A percentile compares a stretch with the other conserved stretches of the same genome.
These are phyloP conservation scores for Dyspetes luteomarginatus DNA, from an alignment of 2,888 invertebrate species.

Conservation along the genomic window DNA sequence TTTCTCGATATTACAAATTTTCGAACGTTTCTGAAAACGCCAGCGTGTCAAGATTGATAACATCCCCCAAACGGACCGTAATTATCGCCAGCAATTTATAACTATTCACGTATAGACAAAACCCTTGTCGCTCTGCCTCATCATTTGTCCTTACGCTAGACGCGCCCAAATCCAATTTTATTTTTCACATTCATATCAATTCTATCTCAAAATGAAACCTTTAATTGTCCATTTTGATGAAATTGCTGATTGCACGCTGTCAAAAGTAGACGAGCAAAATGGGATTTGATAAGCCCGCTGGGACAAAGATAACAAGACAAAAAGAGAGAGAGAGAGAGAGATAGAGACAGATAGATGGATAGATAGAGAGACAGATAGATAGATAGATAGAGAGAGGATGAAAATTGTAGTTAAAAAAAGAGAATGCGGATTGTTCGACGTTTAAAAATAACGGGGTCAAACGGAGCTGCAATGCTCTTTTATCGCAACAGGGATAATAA, in stretches of 20 bases:
- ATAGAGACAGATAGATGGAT: not conserved
- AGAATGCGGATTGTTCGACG: conserved; percentile 31
- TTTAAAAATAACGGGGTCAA: conserved; percentile 41
- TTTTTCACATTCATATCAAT: not conserved
- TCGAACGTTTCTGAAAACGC: not conserved
- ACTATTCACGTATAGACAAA: too few species aligned
- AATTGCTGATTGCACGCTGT: not conserved
- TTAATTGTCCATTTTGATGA: conserved; percentile 9
- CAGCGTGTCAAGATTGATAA: too few species aligned
- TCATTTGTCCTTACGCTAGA: not conserved
- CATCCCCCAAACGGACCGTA: too few species aligned
- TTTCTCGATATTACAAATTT: conserved; percentile 28
- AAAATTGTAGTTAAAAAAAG: not conserved
- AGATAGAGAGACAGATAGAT: not conserved
- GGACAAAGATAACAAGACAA: not conserved
- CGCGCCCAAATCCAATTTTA: not conserved
- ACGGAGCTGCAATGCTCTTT: not conserved
- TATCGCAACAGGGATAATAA: not conserved
- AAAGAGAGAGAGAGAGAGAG: not conserved
- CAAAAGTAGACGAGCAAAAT: not conserved
- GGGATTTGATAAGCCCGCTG: not conserved
- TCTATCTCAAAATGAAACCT: not conserved
- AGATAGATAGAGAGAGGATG: not conserved
- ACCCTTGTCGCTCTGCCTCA: too few species aligned
- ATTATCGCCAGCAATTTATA: not conserved